Conservation (phyloP, 2,888 invertebrate genomes). For the Metallyticus violacea region DNA sequence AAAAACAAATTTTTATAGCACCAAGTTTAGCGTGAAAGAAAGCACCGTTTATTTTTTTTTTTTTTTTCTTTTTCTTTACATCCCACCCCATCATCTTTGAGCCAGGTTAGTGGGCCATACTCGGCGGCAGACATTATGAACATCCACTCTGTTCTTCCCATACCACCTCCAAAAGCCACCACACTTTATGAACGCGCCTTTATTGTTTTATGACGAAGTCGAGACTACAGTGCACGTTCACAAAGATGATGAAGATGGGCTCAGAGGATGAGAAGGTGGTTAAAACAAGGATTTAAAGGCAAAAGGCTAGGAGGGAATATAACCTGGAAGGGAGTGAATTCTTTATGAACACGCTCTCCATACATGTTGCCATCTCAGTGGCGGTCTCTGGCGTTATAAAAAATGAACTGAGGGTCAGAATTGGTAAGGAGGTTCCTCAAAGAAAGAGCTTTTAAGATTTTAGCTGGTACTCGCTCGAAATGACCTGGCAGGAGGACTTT, state of each 20-base stretch:
- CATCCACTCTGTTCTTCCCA: neutral
- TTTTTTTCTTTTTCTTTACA: neutral
- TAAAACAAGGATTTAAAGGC: conserved; percentile 20
- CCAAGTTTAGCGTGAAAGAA: neutral
- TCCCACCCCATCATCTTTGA: too few species aligned
- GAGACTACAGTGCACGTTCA: conserved; percentile 13
- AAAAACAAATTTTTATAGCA: too few species aligned
- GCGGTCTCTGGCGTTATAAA: neutral
- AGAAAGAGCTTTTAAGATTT: neutral
- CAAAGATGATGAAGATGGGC: conserved; percentile 17
- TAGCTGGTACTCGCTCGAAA: neutral
- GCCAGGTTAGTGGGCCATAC: conserved; percentile 14
- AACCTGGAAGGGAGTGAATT: conserved; percentile 12
- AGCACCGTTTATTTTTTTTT: neutral
- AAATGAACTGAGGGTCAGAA: neutral
- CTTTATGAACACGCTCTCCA: conserved; percentile 16
- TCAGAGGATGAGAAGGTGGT: conserved; percentile 8
- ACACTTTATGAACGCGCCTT: conserved; percentile 13
- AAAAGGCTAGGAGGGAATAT: conserved; percentile 16
- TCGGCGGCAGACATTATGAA: conserved; percentile 18
- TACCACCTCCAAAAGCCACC: conserved; percentile 5
- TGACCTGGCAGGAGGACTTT: neutral
- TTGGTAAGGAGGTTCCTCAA: neutral
- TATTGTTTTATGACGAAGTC: conserved; percentile 17
- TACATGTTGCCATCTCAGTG: neutral